phyloP scores from a whole-genome alignment of 1,140 invertebrate genomes.

The Camponotus vicinus region DNA sequence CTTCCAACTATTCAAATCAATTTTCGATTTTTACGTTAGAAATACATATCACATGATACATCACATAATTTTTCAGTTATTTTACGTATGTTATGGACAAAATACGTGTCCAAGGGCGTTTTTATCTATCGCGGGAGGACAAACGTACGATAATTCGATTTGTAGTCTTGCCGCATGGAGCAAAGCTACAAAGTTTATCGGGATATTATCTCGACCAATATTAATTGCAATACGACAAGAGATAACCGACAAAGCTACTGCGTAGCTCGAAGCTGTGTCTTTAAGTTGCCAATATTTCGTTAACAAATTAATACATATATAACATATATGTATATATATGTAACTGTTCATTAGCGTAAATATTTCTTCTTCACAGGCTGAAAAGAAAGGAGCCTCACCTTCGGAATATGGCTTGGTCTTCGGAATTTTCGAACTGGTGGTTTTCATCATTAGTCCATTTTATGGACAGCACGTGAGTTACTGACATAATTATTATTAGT shows the following conservation, averaged over 20 bases:
- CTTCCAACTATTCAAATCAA: too few species aligned
- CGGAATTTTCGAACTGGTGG: slow-evolving; percentile 96
- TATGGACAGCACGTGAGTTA: slow-evolving; percentile 93
- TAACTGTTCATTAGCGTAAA: background rate
- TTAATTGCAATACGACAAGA: slow-evolving; percentile 67
- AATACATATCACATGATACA: background rate
- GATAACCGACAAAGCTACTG: slow-evolving; percentile 57
- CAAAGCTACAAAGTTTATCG: slow-evolving; percentile 76
- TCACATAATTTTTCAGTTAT: background rate
- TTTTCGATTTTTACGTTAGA: too few species aligned
- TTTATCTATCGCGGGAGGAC: slow-evolving; percentile 13
- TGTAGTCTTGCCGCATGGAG: slow-evolving; percentile 26
- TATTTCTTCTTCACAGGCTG: slow-evolving; percentile 89
- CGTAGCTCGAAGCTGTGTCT: slow-evolving; percentile 31
- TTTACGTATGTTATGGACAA: background rate
- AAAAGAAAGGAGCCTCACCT: slow-evolving; percentile 93
- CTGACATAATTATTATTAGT: slow-evolving; percentile 28
- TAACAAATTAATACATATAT: background rate
- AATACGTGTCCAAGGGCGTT: background rate
- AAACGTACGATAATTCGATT: slow-evolving; percentile 65
- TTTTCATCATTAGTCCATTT: slow-evolving; percentile 95
- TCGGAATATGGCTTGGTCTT: slow-evolving; percentile 97
- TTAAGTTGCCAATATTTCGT: slow-evolving; percentile 22
- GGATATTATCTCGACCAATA: slow-evolving; percentile 67
- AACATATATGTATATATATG: background rate